phyloP scores from a whole-genome alignment of 2,888 invertebrate species.

The Steinernema carpocapsae region DNA sequence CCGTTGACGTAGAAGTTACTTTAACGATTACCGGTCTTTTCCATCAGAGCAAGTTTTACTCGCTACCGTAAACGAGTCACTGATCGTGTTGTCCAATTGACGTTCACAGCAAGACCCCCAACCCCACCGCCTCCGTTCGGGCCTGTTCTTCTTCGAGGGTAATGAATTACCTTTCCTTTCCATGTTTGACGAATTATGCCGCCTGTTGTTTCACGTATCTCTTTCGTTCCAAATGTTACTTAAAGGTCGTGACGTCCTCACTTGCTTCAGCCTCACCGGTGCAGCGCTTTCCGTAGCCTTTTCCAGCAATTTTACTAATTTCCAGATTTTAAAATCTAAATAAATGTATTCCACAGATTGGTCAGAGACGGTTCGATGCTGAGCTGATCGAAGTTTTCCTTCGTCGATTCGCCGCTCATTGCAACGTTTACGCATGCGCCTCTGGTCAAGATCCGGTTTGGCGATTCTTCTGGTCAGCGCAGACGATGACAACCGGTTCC shows the following conservation, averaged over 20 bases:
- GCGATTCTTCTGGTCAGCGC: constrained; percentile 35
- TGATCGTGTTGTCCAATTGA: not conserved
- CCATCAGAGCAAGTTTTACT: not conserved
- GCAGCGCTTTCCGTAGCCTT: too few relatives aligned
- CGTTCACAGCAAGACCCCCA: not conserved
- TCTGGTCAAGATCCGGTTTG: constrained; percentile 27
- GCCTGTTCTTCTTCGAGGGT: not conserved
- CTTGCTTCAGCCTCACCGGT: too few relatives aligned
- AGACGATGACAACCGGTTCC: constrained; percentile 34
- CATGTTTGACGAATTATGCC: constrained; percentile 23
- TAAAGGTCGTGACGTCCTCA: not conserved
- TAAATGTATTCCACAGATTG: too few relatives aligned
- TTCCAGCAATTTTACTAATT: too few relatives aligned
- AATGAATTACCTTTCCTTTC: constrained; percentile 5
- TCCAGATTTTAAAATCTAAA: too few relatives aligned
- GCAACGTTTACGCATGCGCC: constrained; percentile 33
- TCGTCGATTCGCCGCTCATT: constrained; percentile 3
- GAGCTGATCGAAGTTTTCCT: constrained; percentile 18
- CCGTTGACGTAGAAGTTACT: constrained; percentile 20
- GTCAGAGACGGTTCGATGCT: not conserved
- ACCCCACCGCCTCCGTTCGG: not conserved
- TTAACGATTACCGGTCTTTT: not conserved
- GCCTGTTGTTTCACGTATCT: constrained; percentile 15
- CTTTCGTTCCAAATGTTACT: constrained; percentile 6
- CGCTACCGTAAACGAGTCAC: constrained; percentile 11